Evolutionary conservation across 2,113 vertebrate species (phyloP), one percentile per base, ranked within the genome.

Genomic region (Calonectris borealis): DNA sequence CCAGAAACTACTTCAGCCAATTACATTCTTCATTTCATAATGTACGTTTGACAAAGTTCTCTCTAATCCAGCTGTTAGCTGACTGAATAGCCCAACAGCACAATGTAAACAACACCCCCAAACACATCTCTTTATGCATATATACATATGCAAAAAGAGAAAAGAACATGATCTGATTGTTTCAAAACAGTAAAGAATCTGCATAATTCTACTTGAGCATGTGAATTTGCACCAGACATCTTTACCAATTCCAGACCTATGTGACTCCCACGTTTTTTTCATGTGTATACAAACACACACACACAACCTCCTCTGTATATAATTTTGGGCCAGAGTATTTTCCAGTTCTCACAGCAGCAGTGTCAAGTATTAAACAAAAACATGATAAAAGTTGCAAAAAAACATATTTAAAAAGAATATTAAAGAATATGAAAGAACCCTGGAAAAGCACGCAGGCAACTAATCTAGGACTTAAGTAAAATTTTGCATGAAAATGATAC

Each of bases 31-130:
- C 44, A 93, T 95, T 97, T 97, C 90, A 88, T 75, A 91, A 84
- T 51, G 11, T 64, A 92, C 3, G 4, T 96, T 84, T 90, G 46
- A 96, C 79, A 92, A 96, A 97, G 75, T 91, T 97, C 44, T 92
- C 58, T 77, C 55, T 86, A 88, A 95, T 92, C 92, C 88, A 96
- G 94, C 89, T 97, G 95, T 95, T 95, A 96, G 73, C 38, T 92
- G 77, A 94, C 84, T 95, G 87, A 97, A 96, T 55, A 89, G 64
- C 49, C 32, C 58, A 83, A 88, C 26, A 90, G 44, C 62, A 80
- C 29, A 88, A 69, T 70, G 69, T 91, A 94, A 97, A 94, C 61
- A 88, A 79, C 58, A 49, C 6, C 70, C 68, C 32, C 38, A 80
- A 93, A 88, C 38, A 87, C 70, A 92, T 89, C 87, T 86, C 61